Conservation (phyloP, 2,888 invertebrate species). For the Cosmia trapezina region DNA sequence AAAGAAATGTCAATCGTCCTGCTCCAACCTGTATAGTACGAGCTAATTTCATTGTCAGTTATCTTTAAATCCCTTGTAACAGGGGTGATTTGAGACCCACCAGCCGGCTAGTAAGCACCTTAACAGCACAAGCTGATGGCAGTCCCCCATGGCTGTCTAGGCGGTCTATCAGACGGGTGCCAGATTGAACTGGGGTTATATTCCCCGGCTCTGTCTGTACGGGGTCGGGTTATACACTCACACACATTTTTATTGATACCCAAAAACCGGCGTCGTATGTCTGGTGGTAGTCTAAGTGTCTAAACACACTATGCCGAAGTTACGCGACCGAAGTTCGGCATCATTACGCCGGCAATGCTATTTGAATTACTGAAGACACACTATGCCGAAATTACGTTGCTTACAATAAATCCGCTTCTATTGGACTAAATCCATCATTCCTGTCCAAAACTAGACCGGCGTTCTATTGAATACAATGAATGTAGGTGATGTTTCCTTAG, state of each 20-base stretch:
- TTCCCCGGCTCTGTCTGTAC: slow-evolving; percentile 76
- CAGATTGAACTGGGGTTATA: slow-evolving; percentile 80
- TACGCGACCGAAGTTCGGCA: too few species aligned
- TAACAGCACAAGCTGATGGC: slow-evolving; percentile 75
- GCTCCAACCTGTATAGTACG: too few species aligned
- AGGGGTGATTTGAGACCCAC: too few species aligned
- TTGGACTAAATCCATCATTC: slow-evolving; percentile 48
- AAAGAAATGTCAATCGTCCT: too few species aligned
- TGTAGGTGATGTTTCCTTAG: slow-evolving; percentile 54
- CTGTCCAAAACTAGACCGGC: slow-evolving; percentile 44
- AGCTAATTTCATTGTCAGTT: too few species aligned
- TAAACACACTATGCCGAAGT: too few species aligned
- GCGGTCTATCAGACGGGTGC: slow-evolving; percentile 80
- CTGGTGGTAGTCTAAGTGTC: too few species aligned
- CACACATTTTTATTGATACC: slow-evolving; percentile 72
- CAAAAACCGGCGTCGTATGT: background rate
- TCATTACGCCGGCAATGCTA: too few species aligned
- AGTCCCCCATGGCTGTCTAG: slow-evolving; percentile 72
- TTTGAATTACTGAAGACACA: too few species aligned
- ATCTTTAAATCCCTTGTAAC: too few species aligned
- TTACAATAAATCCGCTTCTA: slow-evolving; percentile 43
- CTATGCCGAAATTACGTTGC: too few species aligned
- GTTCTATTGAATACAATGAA: slow-evolving; percentile 42
- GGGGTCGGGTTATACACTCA: slow-evolving; percentile 81
- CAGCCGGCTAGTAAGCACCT: slow-evolving; percentile 67